phyloP scores from a whole-genome alignment of 2,888 invertebrate species.

The Adela reaumurella region DNA sequence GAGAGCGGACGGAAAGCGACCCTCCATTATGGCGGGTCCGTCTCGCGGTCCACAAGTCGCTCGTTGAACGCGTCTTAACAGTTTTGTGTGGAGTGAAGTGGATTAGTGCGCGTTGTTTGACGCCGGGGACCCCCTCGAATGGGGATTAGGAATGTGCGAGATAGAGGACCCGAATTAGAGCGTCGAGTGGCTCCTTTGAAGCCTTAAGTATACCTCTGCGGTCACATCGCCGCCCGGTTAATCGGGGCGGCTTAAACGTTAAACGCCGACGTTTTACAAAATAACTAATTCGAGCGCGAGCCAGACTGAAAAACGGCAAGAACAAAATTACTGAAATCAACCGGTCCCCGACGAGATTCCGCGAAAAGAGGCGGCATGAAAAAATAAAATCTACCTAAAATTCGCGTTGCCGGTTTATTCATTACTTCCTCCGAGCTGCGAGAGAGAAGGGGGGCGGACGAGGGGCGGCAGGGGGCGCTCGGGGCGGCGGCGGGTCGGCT shows the following conservation, averaged over 20 bases:
- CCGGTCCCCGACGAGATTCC: background rate
- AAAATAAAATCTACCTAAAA: conserved; percentile 14
- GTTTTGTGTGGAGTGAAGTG: background rate
- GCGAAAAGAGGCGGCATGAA: background rate
- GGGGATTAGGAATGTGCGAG: background rate
- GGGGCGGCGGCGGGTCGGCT: background rate
- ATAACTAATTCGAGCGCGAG: background rate
- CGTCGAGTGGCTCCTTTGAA: no score
- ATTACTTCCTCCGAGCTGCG: conserved; percentile 42
- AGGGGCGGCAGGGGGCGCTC: background rate
- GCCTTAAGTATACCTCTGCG: no score
- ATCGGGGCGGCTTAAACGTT: no score
- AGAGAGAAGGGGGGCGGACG: conserved; percentile 16
- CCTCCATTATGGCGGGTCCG: background rate
- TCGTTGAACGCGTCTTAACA: background rate
- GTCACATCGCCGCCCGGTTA: no score
- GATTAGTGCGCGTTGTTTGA: background rate
- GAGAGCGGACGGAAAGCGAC: background rate
- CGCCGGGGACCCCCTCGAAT: background rate
- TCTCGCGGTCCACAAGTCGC: background rate
- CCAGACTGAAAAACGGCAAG: background rate
- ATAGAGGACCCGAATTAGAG: no score
- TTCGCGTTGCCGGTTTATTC: conserved; percentile 51
- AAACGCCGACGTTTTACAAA: background rate
- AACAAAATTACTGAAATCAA: background rate